phyloP scores from a whole-genome alignment of 2,113 vertebrate species.

The Pan troglodytes region NHGRI_mPanTro3-v2.1_pri NC_072403.2:126516501-126517000 shows the following conservation, averaged over 20 bases:
- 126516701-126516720: too few relatives aligned
- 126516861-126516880: neutral
- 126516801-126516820: neutral
- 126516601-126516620: too few relatives aligned
- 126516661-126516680: too few relatives aligned
- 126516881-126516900: neutral
- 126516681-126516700: too few relatives aligned
- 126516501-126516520: too few relatives aligned
- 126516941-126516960: neutral
- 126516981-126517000: neutral
- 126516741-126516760: constrained; percentile 44
- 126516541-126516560: too few relatives aligned
- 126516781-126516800: constrained; percentile 34
- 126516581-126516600: too few relatives aligned
- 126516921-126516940: neutral
- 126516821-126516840: neutral
- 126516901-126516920: neutral
- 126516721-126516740: neutral
- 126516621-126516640: too few relatives aligned
- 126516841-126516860: neutral
- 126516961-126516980: neutral
- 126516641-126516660: too few relatives aligned
- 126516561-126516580: too few relatives aligned
- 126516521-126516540: too few relatives aligned
- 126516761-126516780: neutral